Conservation (phyloP, 2,888 invertebrate genomes). For the Ectobius pallidus region DNA sequence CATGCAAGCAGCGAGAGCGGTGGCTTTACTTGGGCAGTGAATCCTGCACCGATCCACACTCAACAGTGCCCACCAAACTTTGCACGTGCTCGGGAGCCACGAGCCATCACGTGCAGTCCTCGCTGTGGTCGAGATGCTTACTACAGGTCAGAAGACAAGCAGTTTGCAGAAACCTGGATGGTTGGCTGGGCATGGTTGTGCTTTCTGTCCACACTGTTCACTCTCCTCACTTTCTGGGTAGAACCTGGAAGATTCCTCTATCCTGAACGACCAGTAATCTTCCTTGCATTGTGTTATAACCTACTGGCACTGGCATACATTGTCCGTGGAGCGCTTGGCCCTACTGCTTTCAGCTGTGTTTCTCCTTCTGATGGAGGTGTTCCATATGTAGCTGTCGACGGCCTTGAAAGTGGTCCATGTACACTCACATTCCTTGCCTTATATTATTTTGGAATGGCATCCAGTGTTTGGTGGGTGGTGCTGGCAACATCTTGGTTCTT, state of each 20-base stretch:
- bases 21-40: conserved; percentile 51
- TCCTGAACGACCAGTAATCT: conserved; percentile 91
- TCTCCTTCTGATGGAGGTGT: conserved; percentile 54
- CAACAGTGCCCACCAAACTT: conserved; percentile 66
- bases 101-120: conserved; percentile 57
- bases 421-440: conserved; percentile 73
- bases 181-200: conserved; percentile 79
- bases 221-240: conserved; percentile 84
- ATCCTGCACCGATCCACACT: conserved; percentile 56
- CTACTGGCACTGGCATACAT: conserved; percentile 77
- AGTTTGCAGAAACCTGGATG: conserved; percentile 74
- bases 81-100: conserved; percentile 56
- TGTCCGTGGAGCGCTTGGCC: conserved; percentile 68
- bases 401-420: conserved; percentile 65
- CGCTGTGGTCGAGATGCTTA: conserved; percentile 72
- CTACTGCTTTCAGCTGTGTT: conserved; percentile 54
- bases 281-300: conserved; percentile 86
- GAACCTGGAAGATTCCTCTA: conserved; percentile 86
- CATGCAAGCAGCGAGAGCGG: neutral
- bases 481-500: conserved; percentile 89
- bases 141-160: conserved; percentile 70
- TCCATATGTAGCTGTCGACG: conserved; percentile 59
- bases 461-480: conserved; percentile 56
- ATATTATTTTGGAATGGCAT: conserved; percentile 80
- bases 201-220: conserved; percentile 81